Percentiles rank a stretch among this genome's conserved stretches.
Conservation (phyloP, 2,888 invertebrate species). For the Aphrophora alni region DNA sequence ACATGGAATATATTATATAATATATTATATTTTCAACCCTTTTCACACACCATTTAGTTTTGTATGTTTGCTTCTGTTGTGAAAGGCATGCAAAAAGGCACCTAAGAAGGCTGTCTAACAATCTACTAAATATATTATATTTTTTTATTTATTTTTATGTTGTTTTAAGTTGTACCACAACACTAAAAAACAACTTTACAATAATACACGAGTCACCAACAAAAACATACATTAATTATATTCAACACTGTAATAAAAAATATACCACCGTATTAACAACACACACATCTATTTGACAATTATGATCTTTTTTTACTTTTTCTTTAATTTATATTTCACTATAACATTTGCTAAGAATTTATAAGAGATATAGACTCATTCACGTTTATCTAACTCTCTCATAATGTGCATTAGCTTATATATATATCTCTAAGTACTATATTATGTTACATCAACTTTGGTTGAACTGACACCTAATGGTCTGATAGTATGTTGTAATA, state of each 20-base stretch:
- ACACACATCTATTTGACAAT: not conserved
- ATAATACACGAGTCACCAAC: slow-evolving; percentile 17
- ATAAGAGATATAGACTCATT: not conserved
- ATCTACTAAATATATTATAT: slow-evolving; percentile 42
- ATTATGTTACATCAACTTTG: slow-evolving; percentile 42
- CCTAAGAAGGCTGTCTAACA: slow-evolving; percentile 49
- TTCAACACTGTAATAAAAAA: slow-evolving; percentile 38
- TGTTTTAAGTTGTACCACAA: slow-evolving; percentile 26
- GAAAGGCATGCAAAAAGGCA: slow-evolving; percentile 51
- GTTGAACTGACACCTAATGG: slow-evolving; percentile 41
- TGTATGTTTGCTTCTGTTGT: slow-evolving; percentile 24
- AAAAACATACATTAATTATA: slow-evolving; percentile 12
- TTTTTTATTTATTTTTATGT: slow-evolving; percentile 7
- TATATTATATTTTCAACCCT: slow-evolving; percentile 43
- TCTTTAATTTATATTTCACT: too few relatives aligned
- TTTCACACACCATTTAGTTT: slow-evolving; percentile 48
- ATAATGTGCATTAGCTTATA: slow-evolving; percentile 23
- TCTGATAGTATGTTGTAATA: not conserved
- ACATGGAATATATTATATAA: slow-evolving; percentile 18
- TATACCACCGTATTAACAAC: slow-evolving; percentile 26
- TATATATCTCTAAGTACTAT: slow-evolving; percentile 38
- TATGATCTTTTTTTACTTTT: not conserved
- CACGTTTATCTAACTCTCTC: slow-evolving; percentile 12
- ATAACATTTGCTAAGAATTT: slow-evolving; percentile 2
- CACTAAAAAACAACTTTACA: slow-evolving; percentile 7